Base-by-base conservation (phyloP, 2,888 invertebrate genomes). In the Melanostoma mellinum region DNA sequence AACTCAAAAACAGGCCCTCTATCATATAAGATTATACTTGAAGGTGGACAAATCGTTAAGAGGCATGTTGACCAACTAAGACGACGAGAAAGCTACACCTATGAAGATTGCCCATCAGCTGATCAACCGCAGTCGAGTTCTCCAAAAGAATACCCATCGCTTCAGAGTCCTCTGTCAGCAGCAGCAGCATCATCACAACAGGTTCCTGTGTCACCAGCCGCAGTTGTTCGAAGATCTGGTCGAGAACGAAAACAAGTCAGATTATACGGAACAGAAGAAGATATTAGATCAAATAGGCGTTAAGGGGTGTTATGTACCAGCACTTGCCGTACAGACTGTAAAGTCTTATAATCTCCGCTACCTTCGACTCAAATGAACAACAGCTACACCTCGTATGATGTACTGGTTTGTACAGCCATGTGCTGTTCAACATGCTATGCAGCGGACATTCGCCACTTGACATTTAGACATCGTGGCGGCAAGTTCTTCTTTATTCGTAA, bases 201-300 rank as follows among this genome's bases (percentile, higher is more conserved):
- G 20, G 20, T 20, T 20, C 20, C 20, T 20, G 20, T 20, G 20
- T 20, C 20, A 20, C 20, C 20, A 20, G 44, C 44, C 4, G 44
- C 44, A 2, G 44, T 6, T 6, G 44, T 6, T 44, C 44, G 44
- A 44, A 44, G 44, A 44, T 44, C 6, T 6, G 6, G 44, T n/a
- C 44, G 44, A 44, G 44, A 44, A 44, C 44, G 44, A 1, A 44
- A 44, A 44, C 44, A 44, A 44, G 44, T 44, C 0, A 44, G 6
- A 44, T 44, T 44, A 4, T 44, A 44, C 44, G 44, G 44, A 44
- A 44, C 44, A 44, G 44, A 44, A 44, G 44, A 6, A 44, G 6
- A 44, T 44, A 6, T 44, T 9, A n/a, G 5, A 44, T 44, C 44
- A 6, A 44, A 44, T 44, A 44, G 44, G 20, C 20, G 20, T 20